These are phyloP conservation scores for Andrena trimmerana DNA, from an alignment of 2,888 invertebrate genomes.

Conservation along the genomic window DNA sequence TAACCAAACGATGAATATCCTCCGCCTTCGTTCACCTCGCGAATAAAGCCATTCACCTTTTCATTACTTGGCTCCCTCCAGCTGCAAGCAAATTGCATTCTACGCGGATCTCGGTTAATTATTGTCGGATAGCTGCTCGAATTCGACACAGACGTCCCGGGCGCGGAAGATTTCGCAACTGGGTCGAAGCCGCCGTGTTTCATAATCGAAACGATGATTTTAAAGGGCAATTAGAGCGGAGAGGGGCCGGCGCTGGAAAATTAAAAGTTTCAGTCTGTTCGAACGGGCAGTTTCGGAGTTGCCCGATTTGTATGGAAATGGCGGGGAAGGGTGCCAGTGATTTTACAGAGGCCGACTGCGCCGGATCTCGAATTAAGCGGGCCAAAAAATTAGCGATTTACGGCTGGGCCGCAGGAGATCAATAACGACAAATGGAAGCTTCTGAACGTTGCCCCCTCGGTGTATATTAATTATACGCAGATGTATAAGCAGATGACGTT, in stretches of 20 bases:
- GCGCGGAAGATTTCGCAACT: too few species aligned
- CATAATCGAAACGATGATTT: not conserved
- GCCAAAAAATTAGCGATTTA: conserved; percentile 18
- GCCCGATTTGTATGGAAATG: conserved; percentile 32
- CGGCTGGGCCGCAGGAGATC: not conserved
- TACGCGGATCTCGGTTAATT: too few species aligned
- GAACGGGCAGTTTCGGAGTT: conserved; percentile 19
- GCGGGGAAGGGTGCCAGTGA: conserved; percentile 6
- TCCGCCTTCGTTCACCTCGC: not conserved
- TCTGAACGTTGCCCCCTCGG: not conserved
- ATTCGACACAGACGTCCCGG: too few species aligned
- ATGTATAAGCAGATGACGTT: not conserved
- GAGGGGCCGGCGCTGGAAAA: not conserved
- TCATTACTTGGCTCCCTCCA: too few species aligned
- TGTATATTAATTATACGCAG: not conserved
- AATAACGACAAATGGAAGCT: not conserved
- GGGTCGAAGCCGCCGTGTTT: not conserved
- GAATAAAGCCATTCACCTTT: not conserved
- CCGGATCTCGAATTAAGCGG: conserved; percentile 1
- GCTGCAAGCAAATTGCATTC: too few species aligned
- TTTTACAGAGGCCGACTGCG: conserved; percentile 1
- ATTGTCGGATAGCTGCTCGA: too few species aligned
- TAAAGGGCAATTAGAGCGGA: not conserved
- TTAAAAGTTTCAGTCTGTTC: not conserved
- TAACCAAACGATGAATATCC: conserved; percentile 57